Conservation (phyloP, 2,888 invertebrate genomes). For the Ashinkailepas kermadecensis region DNA sequence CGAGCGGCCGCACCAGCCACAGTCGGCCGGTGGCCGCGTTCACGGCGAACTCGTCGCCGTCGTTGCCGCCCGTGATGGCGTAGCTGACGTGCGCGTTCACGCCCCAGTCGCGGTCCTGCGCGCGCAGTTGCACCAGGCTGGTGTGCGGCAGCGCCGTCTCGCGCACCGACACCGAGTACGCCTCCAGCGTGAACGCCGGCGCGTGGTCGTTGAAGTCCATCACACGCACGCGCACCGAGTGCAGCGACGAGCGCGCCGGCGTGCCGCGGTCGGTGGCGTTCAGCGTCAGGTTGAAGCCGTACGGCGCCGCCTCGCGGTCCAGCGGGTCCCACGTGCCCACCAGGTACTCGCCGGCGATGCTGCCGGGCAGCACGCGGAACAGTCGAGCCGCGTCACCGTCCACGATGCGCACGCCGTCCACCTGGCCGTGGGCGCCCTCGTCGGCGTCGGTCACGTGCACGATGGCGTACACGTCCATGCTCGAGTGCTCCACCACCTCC, state of each 20-base stretch:
- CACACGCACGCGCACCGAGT: constrained; percentile 70
- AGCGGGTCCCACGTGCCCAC: constrained; percentile 68
- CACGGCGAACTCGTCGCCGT: constrained; percentile 76
- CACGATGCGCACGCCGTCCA: constrained; percentile 71
- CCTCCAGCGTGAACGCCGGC: constrained; percentile 66
- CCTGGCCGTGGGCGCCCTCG: constrained; percentile 72
- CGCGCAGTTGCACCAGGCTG: constrained; percentile 76
- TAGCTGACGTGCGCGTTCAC: constrained; percentile 75
- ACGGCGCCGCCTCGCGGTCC: constrained; percentile 67
- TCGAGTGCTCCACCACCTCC: constrained; percentile 67
- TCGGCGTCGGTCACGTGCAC: constrained; percentile 77
- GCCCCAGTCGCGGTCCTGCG: constrained; percentile 74
- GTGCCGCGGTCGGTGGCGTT: constrained; percentile 74
- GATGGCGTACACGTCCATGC: constrained; percentile 80
- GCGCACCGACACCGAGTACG: constrained; percentile 75
- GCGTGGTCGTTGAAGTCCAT: constrained; percentile 75
- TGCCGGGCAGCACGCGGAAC: constrained; percentile 63
- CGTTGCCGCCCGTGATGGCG: constrained; percentile 85
- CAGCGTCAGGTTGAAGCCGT: constrained; percentile 79
- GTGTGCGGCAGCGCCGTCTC: constrained; percentile 85
- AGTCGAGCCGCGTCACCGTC: constrained; percentile 85
- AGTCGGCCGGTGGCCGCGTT: constrained; percentile 83
- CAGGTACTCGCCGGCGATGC: constrained; percentile 48
- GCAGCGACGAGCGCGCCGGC: constrained; percentile 68
- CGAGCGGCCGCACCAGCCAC: constrained; percentile 69